Evolutionary conservation across 2,113 vertebrate species (phyloP).

Genomic region (Chitala chitala): DNA sequence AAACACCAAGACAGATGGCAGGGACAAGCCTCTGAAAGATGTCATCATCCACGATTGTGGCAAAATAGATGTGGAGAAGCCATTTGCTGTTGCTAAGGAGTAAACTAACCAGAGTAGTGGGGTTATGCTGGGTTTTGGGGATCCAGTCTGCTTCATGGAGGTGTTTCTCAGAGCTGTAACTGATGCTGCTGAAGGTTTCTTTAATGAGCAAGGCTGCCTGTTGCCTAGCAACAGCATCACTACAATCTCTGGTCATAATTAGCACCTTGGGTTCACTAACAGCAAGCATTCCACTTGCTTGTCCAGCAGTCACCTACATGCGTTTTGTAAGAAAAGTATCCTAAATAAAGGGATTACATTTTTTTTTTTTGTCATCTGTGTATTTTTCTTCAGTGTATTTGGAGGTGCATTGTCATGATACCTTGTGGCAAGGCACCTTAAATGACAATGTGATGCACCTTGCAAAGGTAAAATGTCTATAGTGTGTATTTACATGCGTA

Average conservation of each 20-base stretch:
- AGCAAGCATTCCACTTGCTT: conserved; percentile 30
- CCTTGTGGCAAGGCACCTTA: not conserved
- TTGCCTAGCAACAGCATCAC: conserved; percentile 9
- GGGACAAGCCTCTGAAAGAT: conserved; percentile 88
- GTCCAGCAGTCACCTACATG: not conserved
- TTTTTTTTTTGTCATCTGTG: too few species aligned
- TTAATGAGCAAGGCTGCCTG: not conserved
- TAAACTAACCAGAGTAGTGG: conserved; percentile 44
- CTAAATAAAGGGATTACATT: conserved; percentile 60
- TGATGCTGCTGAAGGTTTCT: conserved; percentile 12
- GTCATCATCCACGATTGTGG: conserved; percentile 74
- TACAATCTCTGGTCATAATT: conserved; percentile 21
- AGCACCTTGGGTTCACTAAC: conserved; percentile 47
- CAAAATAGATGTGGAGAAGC: conserved; percentile 83
- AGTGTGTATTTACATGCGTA: too few species aligned
- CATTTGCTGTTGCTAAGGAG: conserved; percentile 85
- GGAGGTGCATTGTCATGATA: not conserved
- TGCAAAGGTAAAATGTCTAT: too few species aligned
- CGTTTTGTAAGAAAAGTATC: conserved; percentile 43
- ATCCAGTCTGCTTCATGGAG: conserved; percentile 1
- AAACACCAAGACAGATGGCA: conserved; percentile 76
- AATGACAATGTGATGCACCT: too few species aligned
- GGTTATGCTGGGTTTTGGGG: conserved; percentile 23
- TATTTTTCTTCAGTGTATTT: not conserved
- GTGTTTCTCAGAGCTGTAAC: conserved; percentile 29